A percentile compares a stretch with the other conserved stretches of the same genome.
These are phyloP conservation scores for Prosapia bicincta DNA, from an alignment of 2,888 invertebrate genomes.

Conservation along the genomic window DNA sequence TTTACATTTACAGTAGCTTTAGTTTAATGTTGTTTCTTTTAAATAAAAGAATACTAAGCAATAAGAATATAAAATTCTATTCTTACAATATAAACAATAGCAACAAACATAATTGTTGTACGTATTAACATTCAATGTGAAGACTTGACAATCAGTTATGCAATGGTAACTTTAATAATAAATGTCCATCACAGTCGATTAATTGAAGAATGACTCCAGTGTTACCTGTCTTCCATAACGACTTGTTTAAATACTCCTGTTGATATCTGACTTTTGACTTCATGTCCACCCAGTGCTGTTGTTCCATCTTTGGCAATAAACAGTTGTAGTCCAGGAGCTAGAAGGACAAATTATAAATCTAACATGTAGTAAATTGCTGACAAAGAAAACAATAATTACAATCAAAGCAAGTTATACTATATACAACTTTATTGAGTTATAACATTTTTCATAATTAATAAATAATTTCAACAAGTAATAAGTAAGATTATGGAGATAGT, in stretches of 20 bases:
- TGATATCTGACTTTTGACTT: conserved; percentile 69
- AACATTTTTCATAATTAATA: neutral
- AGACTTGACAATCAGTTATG: neutral
- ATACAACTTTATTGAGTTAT: too few species aligned
- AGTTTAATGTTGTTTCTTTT: neutral
- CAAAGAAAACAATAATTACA: too few species aligned
- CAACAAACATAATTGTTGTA: neutral
- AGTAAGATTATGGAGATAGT: too few species aligned
- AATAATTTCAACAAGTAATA: too few species aligned
- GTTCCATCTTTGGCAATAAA: conserved; percentile 89
- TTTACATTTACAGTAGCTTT: neutral
- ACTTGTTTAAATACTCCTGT: conserved; percentile 72
- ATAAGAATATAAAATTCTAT: neutral
- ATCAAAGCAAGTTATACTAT: too few species aligned
- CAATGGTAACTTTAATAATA: neutral
- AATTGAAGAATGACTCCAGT: conserved; percentile 39
- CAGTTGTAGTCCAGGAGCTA: conserved; percentile 85
- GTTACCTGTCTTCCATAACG: conserved; percentile 74
- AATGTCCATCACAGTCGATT: neutral
- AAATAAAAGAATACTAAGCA: neutral
- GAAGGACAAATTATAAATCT: conserved; percentile 35
- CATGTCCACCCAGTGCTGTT: conserved; percentile 80
- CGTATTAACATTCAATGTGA: neutral
- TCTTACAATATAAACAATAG: neutral
- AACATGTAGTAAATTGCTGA: neutral